Percentiles rank a stretch among this genome's conserved stretches.
Evolutionary conservation across 1,140 invertebrate genomes (phyloP).

Genomic region (Helicoverpa zea): DNA sequence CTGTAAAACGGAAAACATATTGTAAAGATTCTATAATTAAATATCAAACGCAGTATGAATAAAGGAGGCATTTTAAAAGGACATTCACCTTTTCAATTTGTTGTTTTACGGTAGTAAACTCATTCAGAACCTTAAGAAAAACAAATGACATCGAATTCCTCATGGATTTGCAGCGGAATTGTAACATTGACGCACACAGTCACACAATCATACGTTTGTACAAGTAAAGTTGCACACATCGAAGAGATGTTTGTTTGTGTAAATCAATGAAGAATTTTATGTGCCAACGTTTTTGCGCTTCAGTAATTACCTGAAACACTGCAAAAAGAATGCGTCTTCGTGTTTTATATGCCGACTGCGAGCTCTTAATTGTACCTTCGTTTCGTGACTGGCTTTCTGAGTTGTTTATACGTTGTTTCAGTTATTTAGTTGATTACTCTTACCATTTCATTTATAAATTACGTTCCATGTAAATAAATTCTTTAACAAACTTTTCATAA

Average conservation of each 20-base stretch:
- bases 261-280: slow-evolving; percentile 54
- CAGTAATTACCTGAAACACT: slow-evolving; percentile 53
- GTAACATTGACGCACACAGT: slow-evolving; percentile 11
- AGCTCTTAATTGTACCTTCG: slow-evolving; percentile 71
- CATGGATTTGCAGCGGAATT: slow-evolving; percentile 26
- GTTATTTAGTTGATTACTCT: slow-evolving; percentile 45
- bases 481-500: background rate
- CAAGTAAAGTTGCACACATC: slow-evolving; percentile 4
- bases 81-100: slow-evolving; percentile 22
- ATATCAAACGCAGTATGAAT: background rate
- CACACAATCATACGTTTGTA: background rate
- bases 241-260: slow-evolving; percentile 22
- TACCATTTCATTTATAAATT: slow-evolving; percentile 23
- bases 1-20: background rate
- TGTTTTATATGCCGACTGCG: slow-evolving; percentile 67
- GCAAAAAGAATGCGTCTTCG: slow-evolving; percentile 59
- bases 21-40: background rate
- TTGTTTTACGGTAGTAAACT: background rate
- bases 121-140: slow-evolving; percentile 33
- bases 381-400: slow-evolving; percentile 68
- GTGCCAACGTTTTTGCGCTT: slow-evolving; percentile 48
- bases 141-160: slow-evolving; percentile 19
- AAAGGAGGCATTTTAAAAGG: background rate
- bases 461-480: background rate
- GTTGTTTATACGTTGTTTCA: slow-evolving; percentile 49